Evolutionary conservation across 2,888 invertebrate species (phyloP), one percentile per base, ranked within the genome.

Genomic region (Teleogryllus oceanicus): DNA sequence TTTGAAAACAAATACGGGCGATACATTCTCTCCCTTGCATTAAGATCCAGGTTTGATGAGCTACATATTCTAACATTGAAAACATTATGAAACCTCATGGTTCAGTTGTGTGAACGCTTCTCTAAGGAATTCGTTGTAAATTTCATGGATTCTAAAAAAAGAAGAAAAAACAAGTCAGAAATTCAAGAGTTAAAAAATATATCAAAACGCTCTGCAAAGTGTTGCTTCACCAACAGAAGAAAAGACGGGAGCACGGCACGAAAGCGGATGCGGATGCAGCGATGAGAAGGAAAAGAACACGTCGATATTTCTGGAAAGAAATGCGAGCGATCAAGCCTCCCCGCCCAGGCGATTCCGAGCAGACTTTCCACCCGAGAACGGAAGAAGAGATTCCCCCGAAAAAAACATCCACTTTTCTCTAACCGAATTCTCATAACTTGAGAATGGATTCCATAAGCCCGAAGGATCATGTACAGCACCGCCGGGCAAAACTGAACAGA

Each of bases 351-450:
- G 13, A 62, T 37, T 5, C 37, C 5, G 37, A 37, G 5, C 37
- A 37, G 8, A 37, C 37, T 37, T 8, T 8, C 37, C 5, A 21
- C 62, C 16, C 62, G 62, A 5, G 62, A 62, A 62, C 37, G 62
- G 62, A 62, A 12, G 62, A 62, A 18, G 1, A 62, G 62, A 18
- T 62, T 62, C 62, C n/a, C n/a, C 12, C 62, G 62, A 62, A 62
- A 62, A 62, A 62, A 62, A 13, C 62, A 13, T 62, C 62, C 62
- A 62, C 62, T 62, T 16, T 62, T 62, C 16, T 62, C 62, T 62
- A 62, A 62, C 62, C 62, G 62, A 62, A 62, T 62, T 62, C 62
- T 62, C 62, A 62, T 62, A 62, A 62, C 62, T 62, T 16, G 62
- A n/a, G 62, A 62, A 62, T 62, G n/a, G 62, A 62, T 62, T 62